Base-by-base conservation (phyloP, 2,113 vertebrate genomes). In the Drymodes brunneopygia region DNA sequence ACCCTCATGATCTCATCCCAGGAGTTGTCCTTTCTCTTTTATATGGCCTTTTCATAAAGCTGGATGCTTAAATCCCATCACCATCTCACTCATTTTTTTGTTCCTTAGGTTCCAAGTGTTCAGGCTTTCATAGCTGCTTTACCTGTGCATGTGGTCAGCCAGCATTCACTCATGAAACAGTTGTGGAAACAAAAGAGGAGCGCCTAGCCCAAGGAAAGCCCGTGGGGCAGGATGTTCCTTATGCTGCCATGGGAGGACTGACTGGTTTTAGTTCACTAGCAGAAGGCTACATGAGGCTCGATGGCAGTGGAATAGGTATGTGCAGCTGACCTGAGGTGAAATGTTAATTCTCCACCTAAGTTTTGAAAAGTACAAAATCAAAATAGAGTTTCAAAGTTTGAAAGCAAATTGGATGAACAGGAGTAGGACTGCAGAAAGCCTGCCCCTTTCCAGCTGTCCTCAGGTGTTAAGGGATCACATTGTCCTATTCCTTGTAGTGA, bases 241-340 rank as follows among this genome's bases (percentile, higher is more conserved):
- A 98, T 2, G 98, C 98, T 71, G 99, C 99, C 8, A 98, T 99
- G 98, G 99, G 99, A 54, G 99, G 99, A 12, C 82, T 99, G 73
- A 99, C 98, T 5, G 99, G 99, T 18, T 99, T 99, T 94, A 99
- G 98, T 79, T 99, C 99, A 1, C 96, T 99, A 61, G 95, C 98
- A 82, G 99, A 99, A 88, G 99, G 99, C 69, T 99, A 99, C 97
- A 95, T 99, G 81, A 96, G 98, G 71, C 97, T 99, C 3, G 98
- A 99, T 90, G 93, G 97, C 81, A 98, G 98, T 38, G 97, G 98
- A 45, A 88, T 97, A 91, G 98, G 99, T 99, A 94, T 80, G 98
- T 96, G 84, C 65, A 75, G 31, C 86, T 35, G 73, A 66, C 24
- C 51, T 24, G 35, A 74, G 33, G 8, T 54, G 42, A 56, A 70